Percentiles rank a stretch among this genome's conserved stretches.
phyloP scores from a whole-genome alignment of 2,113 vertebrate species.

The Callorhinus ursinus region DNA sequence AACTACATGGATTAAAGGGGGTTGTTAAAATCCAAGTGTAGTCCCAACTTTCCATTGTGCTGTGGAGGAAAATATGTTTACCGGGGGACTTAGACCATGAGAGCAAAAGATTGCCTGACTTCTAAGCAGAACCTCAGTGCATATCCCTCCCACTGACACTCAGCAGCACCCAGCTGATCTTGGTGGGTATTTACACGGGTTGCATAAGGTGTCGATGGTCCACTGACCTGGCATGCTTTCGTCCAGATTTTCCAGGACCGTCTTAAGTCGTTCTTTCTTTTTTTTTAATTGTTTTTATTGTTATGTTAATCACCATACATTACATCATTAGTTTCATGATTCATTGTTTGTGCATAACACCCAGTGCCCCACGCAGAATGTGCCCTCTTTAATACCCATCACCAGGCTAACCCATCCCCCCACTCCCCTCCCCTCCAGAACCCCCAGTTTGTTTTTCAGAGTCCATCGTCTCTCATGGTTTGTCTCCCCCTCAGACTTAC shows the following conservation, averaged over 20 bases:
- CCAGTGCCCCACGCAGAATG: too few species aligned
- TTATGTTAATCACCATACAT: too few species aligned
- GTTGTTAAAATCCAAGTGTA: neutral
- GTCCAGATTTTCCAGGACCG: neutral
- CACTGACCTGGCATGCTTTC: neutral
- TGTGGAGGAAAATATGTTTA: neutral
- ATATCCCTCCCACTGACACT: neutral
- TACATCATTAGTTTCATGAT: too few species aligned
- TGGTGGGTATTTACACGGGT: neutral
- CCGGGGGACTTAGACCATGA: neutral
- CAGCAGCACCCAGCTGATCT: neutral
- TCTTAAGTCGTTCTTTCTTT: neutral
- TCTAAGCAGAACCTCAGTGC: neutral
- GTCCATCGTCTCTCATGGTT: too few species aligned
- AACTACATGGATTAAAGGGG: neutral
- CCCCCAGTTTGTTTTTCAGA: too few species aligned
- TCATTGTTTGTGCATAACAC: too few species aligned
- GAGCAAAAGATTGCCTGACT: neutral
- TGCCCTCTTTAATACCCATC: too few species aligned
- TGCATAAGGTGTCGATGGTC: neutral
- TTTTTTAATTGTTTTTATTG: too few species aligned
- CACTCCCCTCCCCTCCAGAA: too few species aligned
- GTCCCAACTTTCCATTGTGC: neutral
- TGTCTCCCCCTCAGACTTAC: too few species aligned
- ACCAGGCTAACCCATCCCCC: too few species aligned